phyloP scores from a whole-genome alignment of 2,113 vertebrate genomes.

The Chaetops frenatus region DNA sequence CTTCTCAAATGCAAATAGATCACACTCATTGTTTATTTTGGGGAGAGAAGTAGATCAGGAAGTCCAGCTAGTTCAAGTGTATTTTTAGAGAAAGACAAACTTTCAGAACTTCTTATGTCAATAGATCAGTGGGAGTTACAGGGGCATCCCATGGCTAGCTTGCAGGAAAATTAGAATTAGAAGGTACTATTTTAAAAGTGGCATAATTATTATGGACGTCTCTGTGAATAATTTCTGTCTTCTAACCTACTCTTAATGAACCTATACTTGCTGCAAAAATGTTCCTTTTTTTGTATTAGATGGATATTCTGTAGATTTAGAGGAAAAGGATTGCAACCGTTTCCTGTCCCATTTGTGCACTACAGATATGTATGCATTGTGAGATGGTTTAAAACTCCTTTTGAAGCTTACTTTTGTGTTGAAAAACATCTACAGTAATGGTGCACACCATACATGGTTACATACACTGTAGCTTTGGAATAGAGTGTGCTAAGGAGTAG shows the following conservation, averaged over 20 bases:
- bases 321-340: not conserved
- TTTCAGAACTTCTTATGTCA: not conserved
- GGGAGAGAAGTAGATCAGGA: conserved; percentile 38
- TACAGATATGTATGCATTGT: not conserved
- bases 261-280: not conserved
- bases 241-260: not conserved
- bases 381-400: not conserved
- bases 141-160: not conserved
- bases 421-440: not conserved
- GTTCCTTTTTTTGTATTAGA: not conserved
- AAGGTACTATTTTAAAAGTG: not conserved
- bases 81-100: not conserved
- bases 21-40: not conserved
- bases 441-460: not conserved
- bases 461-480: not conserved
- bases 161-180: not conserved
- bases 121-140: not conserved
- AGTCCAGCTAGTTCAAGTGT: conserved; percentile 4
- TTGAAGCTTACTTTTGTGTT: not conserved
- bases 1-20: not conserved
- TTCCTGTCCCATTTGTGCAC: not conserved
- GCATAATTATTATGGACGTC: not conserved
- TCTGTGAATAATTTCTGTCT: not conserved
- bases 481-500: not conserved
- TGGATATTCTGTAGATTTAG: not conserved